These are phyloP conservation scores for Sterrhoptilus dennistouni DNA, from an alignment of 2,113 vertebrate species.

Conservation along the genomic window DNA sequence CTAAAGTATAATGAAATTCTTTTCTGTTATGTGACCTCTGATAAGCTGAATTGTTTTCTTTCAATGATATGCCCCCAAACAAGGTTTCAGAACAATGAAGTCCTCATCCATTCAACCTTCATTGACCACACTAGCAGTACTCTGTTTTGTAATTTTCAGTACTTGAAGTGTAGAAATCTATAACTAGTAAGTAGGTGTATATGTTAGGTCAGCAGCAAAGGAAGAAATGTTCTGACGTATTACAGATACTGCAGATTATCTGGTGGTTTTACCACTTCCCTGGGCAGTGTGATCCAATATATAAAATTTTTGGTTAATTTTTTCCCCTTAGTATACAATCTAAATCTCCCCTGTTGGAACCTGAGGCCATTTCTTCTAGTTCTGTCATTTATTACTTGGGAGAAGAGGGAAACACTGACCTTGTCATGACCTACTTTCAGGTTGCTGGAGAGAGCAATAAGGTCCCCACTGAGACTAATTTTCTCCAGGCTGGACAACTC, in stretches of 20 bases:
- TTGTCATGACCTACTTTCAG: not conserved
- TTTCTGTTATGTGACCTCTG: conserved; percentile 28
- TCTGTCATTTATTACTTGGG: not conserved
- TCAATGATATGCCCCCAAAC: not conserved
- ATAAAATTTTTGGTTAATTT: not conserved
- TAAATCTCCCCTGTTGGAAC: not conserved
- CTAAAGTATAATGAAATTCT: conserved; percentile 54
- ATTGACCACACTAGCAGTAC: not conserved
- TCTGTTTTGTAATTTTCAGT: not conserved
- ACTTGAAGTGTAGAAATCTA: not conserved
- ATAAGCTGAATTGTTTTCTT: conserved; percentile 20
- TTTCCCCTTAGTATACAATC: not conserved
- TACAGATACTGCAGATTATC: not conserved
- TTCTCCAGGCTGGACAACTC: not conserved
- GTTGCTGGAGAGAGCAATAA: not conserved
- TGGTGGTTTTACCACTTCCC: not conserved
- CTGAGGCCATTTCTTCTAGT: not conserved
- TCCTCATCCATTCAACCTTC: not conserved
- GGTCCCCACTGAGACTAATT: not conserved
- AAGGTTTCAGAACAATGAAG: not conserved
- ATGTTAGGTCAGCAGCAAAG: not conserved
- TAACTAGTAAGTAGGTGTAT: not conserved
- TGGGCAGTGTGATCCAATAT: not conserved
- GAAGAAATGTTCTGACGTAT: not conserved
- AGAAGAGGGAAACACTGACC: not conserved